These are phyloP conservation scores for Pristionchus maxplancki DNA, from an alignment of 2,888 invertebrate species.

Conservation along the genomic window DNA sequence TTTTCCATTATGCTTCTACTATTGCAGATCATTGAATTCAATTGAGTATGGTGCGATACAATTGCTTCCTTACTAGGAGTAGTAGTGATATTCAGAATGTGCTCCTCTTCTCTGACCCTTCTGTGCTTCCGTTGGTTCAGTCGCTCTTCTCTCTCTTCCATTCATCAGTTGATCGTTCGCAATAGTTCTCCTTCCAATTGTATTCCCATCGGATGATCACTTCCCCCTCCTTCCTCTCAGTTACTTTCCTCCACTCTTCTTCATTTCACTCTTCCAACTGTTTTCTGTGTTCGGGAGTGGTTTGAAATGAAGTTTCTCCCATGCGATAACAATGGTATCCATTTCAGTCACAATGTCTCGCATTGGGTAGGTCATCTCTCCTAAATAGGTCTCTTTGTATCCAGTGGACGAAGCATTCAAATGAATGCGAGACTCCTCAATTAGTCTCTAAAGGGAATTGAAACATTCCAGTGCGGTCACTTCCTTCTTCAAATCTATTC, in stretches of 20 bases:
- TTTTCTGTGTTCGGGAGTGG: background rate
- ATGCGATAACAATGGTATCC: no score
- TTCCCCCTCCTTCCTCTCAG: background rate
- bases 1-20: no score
- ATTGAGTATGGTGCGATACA: no score
- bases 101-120: background rate
- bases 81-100: background rate
- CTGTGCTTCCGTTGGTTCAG: background rate
- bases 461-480: constrained; percentile 1
- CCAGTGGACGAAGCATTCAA: background rate
- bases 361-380: background rate
- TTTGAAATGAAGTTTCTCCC: no score
- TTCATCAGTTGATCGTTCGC: background rate
- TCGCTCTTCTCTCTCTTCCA: background rate
- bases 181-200: constrained; percentile 4
- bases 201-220: constrained; percentile 29
- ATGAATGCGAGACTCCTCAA: constrained; percentile 9
- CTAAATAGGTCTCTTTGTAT: background rate
- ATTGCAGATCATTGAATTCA: no score
- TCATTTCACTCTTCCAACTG: background rate
- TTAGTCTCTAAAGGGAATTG: constrained; percentile 11
- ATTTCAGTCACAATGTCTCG: no score
- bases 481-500: background rate
- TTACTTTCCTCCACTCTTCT: background rate
- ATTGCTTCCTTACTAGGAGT: background rate